These are phyloP conservation scores for Penaeus chinensis DNA, from an alignment of 1,140 invertebrate genomes.

Conservation along the genomic window DNA sequence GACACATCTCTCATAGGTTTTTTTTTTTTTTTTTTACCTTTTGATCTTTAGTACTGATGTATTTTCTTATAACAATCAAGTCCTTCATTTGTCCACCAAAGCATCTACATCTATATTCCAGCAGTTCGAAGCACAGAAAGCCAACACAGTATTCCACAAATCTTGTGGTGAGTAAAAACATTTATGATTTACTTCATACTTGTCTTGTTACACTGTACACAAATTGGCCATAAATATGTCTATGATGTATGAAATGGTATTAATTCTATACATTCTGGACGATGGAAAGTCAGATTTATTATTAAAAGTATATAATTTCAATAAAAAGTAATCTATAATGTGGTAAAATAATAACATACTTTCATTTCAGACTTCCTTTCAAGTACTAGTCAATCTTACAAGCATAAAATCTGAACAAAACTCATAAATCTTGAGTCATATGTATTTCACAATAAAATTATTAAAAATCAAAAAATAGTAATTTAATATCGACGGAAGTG, in stretches of 20 bases:
- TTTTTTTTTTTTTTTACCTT: constrained; percentile 3
- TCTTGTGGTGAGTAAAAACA: constrained; percentile 38
- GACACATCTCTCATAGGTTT: constrained; percentile 5
- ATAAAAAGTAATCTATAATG: constrained; percentile 11
- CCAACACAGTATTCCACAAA: constrained; percentile 36
- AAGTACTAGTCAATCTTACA: too few species aligned
- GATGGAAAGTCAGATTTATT: background rate
- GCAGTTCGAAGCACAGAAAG: constrained; percentile 43
- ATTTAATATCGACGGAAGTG: constrained; percentile 27
- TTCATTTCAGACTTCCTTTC: too few species aligned
- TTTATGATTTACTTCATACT: constrained; percentile 37
- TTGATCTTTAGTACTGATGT: background rate
- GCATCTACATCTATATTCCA: constrained; percentile 43
- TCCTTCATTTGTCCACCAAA: constrained; percentile 24
- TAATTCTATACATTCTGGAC: constrained; percentile 25
- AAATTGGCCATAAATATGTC: constrained; percentile 29
- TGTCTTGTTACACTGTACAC: constrained; percentile 28
- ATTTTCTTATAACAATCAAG: constrained; percentile 11
- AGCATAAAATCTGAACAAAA: too few species aligned
- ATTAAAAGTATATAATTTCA: background rate
- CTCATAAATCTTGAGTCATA: background rate
- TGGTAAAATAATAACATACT: background rate
- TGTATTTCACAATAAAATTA: constrained; percentile 26
- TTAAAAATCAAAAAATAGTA: constrained; percentile 24
- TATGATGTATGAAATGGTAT: constrained; percentile 32